Base-by-base conservation (phyloP, 2,797 vertebrate genomes). In the Channa striata region DNA sequence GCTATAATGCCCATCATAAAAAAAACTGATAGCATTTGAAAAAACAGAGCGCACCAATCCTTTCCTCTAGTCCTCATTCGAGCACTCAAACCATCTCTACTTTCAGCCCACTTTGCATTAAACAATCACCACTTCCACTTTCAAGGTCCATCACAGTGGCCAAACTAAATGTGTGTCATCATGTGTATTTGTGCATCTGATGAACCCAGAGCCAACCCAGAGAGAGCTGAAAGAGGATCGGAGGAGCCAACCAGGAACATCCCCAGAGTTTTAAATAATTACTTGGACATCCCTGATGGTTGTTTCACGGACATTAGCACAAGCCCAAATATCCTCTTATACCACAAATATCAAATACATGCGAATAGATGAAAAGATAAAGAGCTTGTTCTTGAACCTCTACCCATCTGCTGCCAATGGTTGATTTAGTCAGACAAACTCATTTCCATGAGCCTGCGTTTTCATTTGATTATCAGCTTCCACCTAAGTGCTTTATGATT, bases 401-500 rank as follows among this genome's bases (percentile, higher is more conserved):
- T 43, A 23, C 21, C 47, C 16, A 47, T 68, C 65, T 58, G 54
- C 49, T 63, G 75, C 59, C 80, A 83, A 59, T 65, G 82, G 75
- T 77, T 46, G 63, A 81, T 90, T 89, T 64, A 85, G 69, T 71
- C 58, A 12, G 47, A 78, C 78, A 83, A 72, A 74, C 72, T 62
- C 70, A 65, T 62, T 68, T 63, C 67, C 20, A 49, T 51, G 61
- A 84, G 82, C 77, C 69, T 30, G 46, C 67, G 68, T 79, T 65
- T 86, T 85, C 61, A 53, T 34, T 68, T 58, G 75, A 87, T 87
- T 78, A 86, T 78, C 87, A 74, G 83, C 86, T 81, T 85, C 80
- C 56, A 25, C 50, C 46, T 78, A 88, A 93, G 89, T 76, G 59
- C 87, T 90, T 90, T 86, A 87, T 20, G 74, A 82, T 77, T 30